Evolutionary conservation across 2,797 vertebrate genomes (phyloP).

Genomic region (Micromesistius poutassou): DNA sequence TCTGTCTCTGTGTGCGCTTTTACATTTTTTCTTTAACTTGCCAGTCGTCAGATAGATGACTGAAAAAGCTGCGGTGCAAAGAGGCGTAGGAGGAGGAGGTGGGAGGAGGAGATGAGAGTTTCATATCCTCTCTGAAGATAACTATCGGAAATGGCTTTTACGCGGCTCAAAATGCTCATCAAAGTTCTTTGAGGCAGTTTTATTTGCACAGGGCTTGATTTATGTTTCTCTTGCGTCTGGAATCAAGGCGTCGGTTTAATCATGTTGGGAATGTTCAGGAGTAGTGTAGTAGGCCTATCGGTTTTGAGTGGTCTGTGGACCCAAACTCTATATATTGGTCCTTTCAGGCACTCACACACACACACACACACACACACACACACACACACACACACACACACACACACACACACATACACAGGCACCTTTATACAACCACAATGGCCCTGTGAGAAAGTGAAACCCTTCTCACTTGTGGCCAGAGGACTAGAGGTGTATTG

Average conservation of each 20-base stretch:
- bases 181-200: not conserved
- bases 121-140: conserved; percentile 4
- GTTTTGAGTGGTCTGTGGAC: too few relatives aligned
- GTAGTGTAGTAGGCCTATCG: too few relatives aligned
- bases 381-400: too few relatives aligned
- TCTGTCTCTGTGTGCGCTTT: conserved; percentile 15
- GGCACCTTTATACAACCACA: too few relatives aligned
- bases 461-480: too few relatives aligned
- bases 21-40: not conserved
- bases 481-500: too few relatives aligned
- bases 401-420: too few relatives aligned
- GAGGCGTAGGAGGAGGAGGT: not conserved
- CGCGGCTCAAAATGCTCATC: not conserved
- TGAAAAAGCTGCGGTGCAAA: conserved; percentile 4
- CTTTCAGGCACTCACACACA: too few relatives aligned
- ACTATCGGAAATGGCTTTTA: conserved; percentile 4
- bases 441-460: too few relatives aligned
- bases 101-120: not conserved
- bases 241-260: not conserved
- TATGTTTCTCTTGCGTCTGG: not conserved
- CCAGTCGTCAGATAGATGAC: conserved; percentile 16
- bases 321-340: too few relatives aligned
- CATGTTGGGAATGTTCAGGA: too few relatives aligned
- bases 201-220: not conserved
- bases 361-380: too few relatives aligned